Base-by-base conservation (phyloP, 1,140 invertebrate genomes). In the Meloidogyne hapla region DNA sequence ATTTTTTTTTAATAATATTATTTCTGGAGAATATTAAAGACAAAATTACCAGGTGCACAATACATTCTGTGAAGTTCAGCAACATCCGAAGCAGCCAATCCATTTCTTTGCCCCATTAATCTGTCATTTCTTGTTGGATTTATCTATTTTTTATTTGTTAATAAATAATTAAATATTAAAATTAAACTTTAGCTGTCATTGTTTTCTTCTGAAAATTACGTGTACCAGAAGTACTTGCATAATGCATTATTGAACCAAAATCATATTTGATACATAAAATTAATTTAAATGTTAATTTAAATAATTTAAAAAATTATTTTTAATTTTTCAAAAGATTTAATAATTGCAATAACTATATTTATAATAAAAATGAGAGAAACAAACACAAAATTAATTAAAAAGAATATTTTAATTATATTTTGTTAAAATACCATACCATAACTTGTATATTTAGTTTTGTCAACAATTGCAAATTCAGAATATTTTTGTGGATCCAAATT, bases 401-500 rank as follows among this genome's bases (percentile, higher is more conserved):
- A n/a, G n/a, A n/a, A n/a, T n/a, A n/a, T n/a, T n/a, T n/a, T n/a
- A n/a, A n/a, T n/a, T n/a, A n/a, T n/a, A n/a, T n/a, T n/a, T n/a
- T n/a, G n/a, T n/a, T n/a, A n/a, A n/a, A n/a, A n/a, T n/a, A n/a
- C n/a, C n/a, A n/a, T 71, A 42, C 83, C 83, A 42, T 84, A 85
- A 61, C 74, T 81, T 23, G 63, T 81, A 77, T 25, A 73, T 40
- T 73, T 73, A 77, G 69, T 69, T 82, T 83, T 18, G 75, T 87
- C 84, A 9, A 77, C 78, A 64, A 83, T 74, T 1, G 84, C 83
- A 61, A 85, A 85, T n/a, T 79, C 79, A 40, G 87, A 84, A 64
- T 87, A 85, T 28, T 87, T 77, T 74, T 87, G 80, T 4, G 84
- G 86, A 74, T 87, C 84, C 40, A 91, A 89, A 69, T 91, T 91